A percentile compares a stretch with the other conserved stretches of the same genome.
Conservation (phyloP, 2,888 invertebrate genomes). For the Thecocarcelia acutangulata region DNA sequence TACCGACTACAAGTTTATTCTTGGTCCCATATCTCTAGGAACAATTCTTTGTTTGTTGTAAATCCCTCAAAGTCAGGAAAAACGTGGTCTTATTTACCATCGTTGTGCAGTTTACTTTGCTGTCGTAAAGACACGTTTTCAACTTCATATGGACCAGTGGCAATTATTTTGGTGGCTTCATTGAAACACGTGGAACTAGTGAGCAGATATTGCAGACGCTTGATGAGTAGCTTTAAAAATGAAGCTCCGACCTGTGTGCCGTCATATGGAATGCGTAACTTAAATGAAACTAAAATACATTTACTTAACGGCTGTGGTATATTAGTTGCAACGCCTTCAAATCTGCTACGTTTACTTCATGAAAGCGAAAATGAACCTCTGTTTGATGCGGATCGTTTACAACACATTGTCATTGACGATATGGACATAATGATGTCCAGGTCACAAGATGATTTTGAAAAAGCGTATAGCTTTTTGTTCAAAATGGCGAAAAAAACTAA, state of each 20-base stretch:
- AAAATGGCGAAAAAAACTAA: conserved; percentile 67
- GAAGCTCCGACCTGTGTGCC: conserved; percentile 81
- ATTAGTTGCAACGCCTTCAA: conserved; percentile 86
- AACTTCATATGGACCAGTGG: conserved; percentile 84
- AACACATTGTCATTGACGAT: conserved; percentile 87
- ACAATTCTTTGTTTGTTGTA: conserved; percentile 85
- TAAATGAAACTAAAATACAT: conserved; percentile 72
- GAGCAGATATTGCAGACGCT: conserved; percentile 80
- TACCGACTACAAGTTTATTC: conserved; percentile 85
- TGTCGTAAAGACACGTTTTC: conserved; percentile 72
- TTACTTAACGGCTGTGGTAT: conserved; percentile 87
- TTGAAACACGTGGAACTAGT: conserved; percentile 83
- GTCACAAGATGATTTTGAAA: conserved; percentile 68
- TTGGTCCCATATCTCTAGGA: conserved; percentile 87
- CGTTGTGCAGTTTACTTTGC: conserved; percentile 85
- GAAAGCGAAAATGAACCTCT: conserved; percentile 80
- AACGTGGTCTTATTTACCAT: conserved; percentile 87
- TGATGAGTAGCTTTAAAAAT: conserved; percentile 79
- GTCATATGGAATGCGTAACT: conserved; percentile 77
- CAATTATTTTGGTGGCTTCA: conserved; percentile 86
- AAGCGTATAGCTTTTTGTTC: conserved; percentile 61
- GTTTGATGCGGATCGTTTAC: conserved; percentile 84
- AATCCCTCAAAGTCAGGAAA: conserved; percentile 85
- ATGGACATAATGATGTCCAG: conserved; percentile 84
- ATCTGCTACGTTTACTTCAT: conserved; percentile 82